These are phyloP conservation scores for Formicarius rufipectus DNA, from an alignment of 2,113 vertebrate genomes.

Conservation along the genomic window DNA sequence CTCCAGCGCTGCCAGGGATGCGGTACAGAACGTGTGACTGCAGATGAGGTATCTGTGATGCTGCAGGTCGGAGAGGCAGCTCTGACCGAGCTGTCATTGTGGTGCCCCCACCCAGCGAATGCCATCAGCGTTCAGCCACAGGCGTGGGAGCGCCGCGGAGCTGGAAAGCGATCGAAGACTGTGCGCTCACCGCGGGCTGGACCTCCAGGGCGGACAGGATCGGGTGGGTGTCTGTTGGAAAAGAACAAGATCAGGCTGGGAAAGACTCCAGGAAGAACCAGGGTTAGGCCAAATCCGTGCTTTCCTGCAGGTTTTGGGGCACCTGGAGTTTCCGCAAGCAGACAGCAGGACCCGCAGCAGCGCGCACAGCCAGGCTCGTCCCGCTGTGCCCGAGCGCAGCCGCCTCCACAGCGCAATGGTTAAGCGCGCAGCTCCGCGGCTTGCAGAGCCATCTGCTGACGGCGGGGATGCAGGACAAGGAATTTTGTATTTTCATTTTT, in stretches of 20 bases:
- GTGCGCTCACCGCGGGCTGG: fast-evolving
- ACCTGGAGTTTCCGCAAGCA: neutral
- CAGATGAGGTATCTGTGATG: fast-evolving
- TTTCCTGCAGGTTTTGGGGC: neutral
- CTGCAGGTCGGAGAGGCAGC: neutral
- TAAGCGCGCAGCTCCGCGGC: neutral
- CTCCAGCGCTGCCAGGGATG: neutral
- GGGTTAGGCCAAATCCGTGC: neutral
- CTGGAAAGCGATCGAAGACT: fast-evolving
- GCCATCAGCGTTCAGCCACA: fast-evolving
- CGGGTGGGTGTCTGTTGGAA: neutral
- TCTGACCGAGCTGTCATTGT: neutral
- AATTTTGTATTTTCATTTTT: no score
- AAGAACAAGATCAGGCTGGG: neutral
- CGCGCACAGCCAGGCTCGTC: neutral
- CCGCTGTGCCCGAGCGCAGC: neutral
- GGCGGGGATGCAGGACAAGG: neutral
- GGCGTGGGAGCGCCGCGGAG: fast-evolving
- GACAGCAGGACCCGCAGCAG: neutral
- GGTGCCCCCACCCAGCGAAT: fast-evolving
- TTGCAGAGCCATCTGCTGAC: conserved; percentile 44
- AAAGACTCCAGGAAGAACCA: neutral
- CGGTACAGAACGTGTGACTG: fast-evolving
- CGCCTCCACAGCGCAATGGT: fast-evolving
- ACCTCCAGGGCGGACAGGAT: neutral